phyloP scores from a whole-genome alignment of 2,797 vertebrate species.

The Gorsachius magnificus region DNA sequence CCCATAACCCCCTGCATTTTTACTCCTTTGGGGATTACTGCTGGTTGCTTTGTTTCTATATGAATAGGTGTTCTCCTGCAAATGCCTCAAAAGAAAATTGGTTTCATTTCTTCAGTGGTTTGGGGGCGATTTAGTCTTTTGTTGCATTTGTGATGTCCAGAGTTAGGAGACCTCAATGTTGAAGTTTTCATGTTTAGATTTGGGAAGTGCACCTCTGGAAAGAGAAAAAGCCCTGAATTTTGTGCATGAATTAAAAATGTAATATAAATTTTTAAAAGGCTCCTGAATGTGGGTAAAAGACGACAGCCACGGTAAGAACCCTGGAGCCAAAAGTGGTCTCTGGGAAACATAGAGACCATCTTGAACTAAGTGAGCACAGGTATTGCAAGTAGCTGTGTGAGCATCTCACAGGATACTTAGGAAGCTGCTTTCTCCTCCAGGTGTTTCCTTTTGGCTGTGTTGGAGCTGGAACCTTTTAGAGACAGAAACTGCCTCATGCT shows the following conservation, averaged over 20 bases:
- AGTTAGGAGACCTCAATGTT: rapidly evolving
- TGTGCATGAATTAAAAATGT: background rate
- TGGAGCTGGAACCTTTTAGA: background rate
- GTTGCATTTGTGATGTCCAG: background rate
- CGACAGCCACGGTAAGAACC: background rate
- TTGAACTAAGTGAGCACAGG: background rate
- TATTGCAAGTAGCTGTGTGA: background rate
- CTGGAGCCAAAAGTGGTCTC: background rate
- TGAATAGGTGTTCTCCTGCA: background rate
- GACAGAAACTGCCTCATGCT: background rate
- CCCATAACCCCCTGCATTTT: background rate
- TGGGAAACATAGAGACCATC: background rate
- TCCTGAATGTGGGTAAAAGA: background rate
- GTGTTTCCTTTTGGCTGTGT: background rate
- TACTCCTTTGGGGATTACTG: background rate
- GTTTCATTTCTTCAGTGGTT: background rate
- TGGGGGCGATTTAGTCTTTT: background rate
- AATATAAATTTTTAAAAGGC: too few species aligned
- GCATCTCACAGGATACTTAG: background rate
- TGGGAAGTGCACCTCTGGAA: background rate
- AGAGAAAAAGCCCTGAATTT: background rate
- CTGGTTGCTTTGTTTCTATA: background rate
- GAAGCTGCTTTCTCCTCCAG: background rate
- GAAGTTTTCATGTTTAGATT: background rate
- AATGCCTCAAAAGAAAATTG: background rate